These are phyloP conservation scores for Luperina testacea DNA, from an alignment of 2,888 invertebrate species.

Conservation along the genomic window DNA sequence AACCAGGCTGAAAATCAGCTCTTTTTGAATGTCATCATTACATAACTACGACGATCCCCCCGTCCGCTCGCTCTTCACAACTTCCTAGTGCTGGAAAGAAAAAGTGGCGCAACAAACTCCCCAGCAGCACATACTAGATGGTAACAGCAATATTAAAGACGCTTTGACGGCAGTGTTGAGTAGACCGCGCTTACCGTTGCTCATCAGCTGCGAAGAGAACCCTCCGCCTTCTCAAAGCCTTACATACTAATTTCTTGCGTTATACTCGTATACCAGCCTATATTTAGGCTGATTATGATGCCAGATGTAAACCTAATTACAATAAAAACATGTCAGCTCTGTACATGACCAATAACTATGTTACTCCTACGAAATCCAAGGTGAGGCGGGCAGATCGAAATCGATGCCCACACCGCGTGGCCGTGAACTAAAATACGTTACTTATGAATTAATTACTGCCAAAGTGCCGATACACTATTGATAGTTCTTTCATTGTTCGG, in stretches of 20 bases:
- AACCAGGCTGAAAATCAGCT: too few relatives aligned
- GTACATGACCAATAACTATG: conserved; percentile 49
- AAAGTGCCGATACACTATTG: conserved; percentile 45
- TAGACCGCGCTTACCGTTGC: too few relatives aligned
- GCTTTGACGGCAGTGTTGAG: too few relatives aligned
- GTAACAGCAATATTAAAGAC: too few relatives aligned
- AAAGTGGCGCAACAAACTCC: too few relatives aligned
- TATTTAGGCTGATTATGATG: conserved; percentile 3
- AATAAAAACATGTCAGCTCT: conserved; percentile 49
- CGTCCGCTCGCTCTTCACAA: too few relatives aligned
- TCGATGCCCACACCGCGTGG: conserved; percentile 59
- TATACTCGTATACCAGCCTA: neutral
- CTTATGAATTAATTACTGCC: conserved; percentile 61
- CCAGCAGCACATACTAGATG: too few relatives aligned
- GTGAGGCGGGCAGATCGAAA: conserved; percentile 61
- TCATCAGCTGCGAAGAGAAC: neutral
- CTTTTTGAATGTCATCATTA: too few relatives aligned
- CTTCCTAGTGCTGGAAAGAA: too few relatives aligned
- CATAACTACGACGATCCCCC: too few relatives aligned
- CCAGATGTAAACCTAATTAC: conserved; percentile 13
- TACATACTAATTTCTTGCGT: neutral
- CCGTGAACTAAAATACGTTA: conserved; percentile 62
- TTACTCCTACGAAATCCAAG: conserved; percentile 62
- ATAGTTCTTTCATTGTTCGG: conserved; percentile 51
- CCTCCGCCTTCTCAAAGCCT: neutral